Evolutionary conservation across 2,113 vertebrate genomes (phyloP).

Genomic region (Budorcas taxicolor): DNA sequence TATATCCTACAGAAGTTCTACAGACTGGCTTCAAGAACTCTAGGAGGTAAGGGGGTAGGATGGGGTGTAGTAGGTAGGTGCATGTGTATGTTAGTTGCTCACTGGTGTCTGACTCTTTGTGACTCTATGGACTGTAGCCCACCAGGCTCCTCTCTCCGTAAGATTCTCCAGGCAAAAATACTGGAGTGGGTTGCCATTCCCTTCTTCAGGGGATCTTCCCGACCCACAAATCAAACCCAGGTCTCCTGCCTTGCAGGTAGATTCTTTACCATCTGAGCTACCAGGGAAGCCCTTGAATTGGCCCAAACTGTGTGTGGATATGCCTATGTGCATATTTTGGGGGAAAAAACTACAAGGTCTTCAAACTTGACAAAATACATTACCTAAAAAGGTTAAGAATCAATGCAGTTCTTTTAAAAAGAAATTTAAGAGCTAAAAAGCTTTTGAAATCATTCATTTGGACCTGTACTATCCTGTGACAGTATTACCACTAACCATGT

Average conservation of each 20-base stretch:
- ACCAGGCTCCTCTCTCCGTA: neutral
- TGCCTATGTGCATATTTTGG: neutral
- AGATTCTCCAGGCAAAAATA: neutral
- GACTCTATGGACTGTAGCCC: neutral
- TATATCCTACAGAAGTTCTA: neutral
- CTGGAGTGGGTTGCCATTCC: neutral
- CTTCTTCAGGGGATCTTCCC: neutral
- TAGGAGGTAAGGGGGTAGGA: neutral
- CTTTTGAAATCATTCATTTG: neutral
- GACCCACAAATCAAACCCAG: neutral
- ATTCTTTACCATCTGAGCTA: neutral
- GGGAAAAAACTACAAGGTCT: neutral
- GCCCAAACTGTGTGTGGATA: neutral
- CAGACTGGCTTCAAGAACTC: neutral
- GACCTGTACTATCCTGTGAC: neutral
- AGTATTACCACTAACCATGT: neutral
- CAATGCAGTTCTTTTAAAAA: neutral
- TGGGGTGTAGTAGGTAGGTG: neutral
- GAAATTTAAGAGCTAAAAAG: neutral
- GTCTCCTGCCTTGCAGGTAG: neutral
- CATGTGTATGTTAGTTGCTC: neutral
- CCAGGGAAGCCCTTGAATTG: neutral
- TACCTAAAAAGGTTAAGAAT: neutral
- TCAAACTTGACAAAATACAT: slow-evolving; percentile 3
- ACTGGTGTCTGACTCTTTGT: neutral